Evolutionary conservation across 1,140 invertebrate species (phyloP).

Genomic region (Neodiprion lecontei): DNA sequence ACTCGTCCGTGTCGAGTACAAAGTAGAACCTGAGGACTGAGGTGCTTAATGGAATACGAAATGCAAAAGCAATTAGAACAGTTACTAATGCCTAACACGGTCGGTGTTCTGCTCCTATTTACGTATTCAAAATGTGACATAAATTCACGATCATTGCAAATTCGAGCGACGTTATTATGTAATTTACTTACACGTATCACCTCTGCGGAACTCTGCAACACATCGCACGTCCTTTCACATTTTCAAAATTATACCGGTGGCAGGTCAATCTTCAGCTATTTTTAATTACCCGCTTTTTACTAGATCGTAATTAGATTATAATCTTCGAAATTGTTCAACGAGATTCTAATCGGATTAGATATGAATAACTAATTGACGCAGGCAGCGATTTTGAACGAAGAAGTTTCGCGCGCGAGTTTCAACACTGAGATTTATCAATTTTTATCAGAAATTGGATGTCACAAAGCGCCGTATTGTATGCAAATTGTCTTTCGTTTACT

Average conservation of each 20-base stretch:
- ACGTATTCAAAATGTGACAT: neutral
- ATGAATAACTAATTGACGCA: too few relatives aligned
- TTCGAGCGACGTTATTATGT: constrained; percentile 7
- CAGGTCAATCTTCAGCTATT: constrained; percentile 6
- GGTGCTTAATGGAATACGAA: constrained; percentile 40
- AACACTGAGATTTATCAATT: too few relatives aligned
- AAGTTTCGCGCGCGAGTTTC: too few relatives aligned
- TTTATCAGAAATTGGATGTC: too few relatives aligned
- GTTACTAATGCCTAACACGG: constrained; percentile 30
- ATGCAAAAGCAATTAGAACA: constrained; percentile 35
- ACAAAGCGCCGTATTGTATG: too few relatives aligned
- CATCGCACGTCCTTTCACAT: neutral
- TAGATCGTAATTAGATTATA: too few relatives aligned
- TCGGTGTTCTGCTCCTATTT: constrained; percentile 1
- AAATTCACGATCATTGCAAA: neutral
- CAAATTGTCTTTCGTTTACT: too few relatives aligned
- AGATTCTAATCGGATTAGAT: too few relatives aligned
- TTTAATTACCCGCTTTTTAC: too few relatives aligned
- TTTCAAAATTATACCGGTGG: constrained; percentile 13
- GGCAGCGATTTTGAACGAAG: too few relatives aligned
- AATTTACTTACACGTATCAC: constrained; percentile 14
- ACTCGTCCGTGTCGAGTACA: too few relatives aligned
- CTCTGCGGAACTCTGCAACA: constrained; percentile 1
- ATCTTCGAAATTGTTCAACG: too few relatives aligned
- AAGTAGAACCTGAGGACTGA: neutral